Evolutionary conservation across 1,140 invertebrate genomes (phyloP).

Genomic region (Holotrichia oblita): DNA sequence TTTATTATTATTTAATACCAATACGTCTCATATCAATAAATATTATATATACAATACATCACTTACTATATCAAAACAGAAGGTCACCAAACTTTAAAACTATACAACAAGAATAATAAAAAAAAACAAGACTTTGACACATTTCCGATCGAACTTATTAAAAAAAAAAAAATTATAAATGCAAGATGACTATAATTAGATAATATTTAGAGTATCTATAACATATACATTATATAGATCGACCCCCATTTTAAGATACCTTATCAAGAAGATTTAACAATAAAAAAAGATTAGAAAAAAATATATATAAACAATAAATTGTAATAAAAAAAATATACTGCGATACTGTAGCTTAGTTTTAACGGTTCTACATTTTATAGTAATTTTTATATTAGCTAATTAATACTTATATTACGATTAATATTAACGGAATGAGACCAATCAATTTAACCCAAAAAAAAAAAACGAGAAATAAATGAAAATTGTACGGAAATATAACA

Average conservation of each 20-base stretch:
- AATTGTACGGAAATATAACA: background rate
- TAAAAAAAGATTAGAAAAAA: no score
- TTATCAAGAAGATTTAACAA: no score
- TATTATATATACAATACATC: no score
- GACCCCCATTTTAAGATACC: slow-evolving; percentile 11
- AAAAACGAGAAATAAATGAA: background rate
- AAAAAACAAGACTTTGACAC: background rate
- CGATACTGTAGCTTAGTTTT: slow-evolving; percentile 18
- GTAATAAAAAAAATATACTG: slow-evolving; percentile 12
- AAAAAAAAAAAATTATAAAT: background rate
- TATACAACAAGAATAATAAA: background rate
- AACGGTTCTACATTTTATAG: slow-evolving; percentile 13
- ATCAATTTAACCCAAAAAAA: no score
- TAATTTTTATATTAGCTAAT: slow-evolving; percentile 28
- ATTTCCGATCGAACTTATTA: background rate
- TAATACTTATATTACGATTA: background rate
- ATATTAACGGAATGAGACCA: slow-evolving; percentile 1
- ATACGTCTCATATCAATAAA: background rate
- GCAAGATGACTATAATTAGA: slow-evolving; percentile 12
- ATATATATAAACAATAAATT: background rate
- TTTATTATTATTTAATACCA: no score
- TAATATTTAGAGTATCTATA: slow-evolving; percentile 5
- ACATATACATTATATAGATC: slow-evolving; percentile 10
- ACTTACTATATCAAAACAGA: background rate
- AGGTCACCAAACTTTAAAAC: background rate